Percentiles rank a stretch among this genome's conserved stretches.
Conservation (phyloP, 2,888 invertebrate genomes). For the Eilema sororculum region DNA sequence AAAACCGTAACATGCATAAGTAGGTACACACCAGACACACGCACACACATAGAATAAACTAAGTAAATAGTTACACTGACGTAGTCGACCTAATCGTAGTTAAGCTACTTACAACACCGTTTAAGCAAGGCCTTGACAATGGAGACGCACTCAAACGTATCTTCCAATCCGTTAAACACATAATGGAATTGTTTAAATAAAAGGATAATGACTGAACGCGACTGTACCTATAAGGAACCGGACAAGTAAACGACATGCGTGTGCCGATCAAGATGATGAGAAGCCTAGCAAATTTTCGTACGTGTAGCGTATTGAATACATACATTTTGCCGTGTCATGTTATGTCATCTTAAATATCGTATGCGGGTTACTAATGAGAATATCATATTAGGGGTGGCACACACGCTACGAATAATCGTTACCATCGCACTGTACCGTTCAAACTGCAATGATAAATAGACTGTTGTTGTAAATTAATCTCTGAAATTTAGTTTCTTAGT, state of each 20-base stretch:
- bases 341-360: neutral
- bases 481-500: no score
- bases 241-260: neutral
- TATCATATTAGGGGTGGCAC: neutral
- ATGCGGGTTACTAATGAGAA: neutral
- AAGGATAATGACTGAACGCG: neutral
- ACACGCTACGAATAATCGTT: no score
- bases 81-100: neutral
- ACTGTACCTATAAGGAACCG: neutral
- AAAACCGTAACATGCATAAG: neutral
- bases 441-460: no score
- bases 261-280: slow-evolving; percentile 10
- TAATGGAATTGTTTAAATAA: slow-evolving; percentile 15
- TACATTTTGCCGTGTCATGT: slow-evolving; percentile 14
- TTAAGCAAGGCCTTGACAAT: neutral
- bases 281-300: slow-evolving; percentile 31
- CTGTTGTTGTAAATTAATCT: no score
- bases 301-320: neutral
- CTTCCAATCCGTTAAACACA: neutral
- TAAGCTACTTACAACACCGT: neutral
- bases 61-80: neutral
- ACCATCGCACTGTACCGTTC: no score
- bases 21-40: no score
- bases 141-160: neutral
- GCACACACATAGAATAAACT: neutral